phyloP scores from a whole-genome alignment of 2,797 vertebrate species.

The Gymnopithys bicolor region DNA sequence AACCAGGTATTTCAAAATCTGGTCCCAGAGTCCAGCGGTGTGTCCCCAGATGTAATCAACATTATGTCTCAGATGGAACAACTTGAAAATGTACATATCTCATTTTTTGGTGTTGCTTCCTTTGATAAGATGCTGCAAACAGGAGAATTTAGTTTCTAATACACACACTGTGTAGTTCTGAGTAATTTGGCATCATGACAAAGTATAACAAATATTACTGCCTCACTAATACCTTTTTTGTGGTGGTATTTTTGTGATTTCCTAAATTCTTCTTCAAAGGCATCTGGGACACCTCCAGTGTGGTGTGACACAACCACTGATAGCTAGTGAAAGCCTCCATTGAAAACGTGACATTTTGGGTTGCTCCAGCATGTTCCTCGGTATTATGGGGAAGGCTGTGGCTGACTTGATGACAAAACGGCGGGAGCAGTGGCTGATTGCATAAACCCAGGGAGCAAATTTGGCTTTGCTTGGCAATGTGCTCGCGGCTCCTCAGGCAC shows the following conservation, averaged over 20 bases:
- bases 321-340: neutral
- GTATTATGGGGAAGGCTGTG: neutral
- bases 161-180: neutral
- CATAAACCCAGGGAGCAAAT: conserved; percentile 18
- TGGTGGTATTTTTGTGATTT: neutral
- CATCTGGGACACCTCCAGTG: neutral
- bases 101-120: neutral
- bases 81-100: neutral
- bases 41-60: neutral
- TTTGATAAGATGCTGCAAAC: neutral
- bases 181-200: neutral
- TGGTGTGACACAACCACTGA: neutral
- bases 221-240: conserved; percentile 9
- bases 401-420: conserved; percentile 53
- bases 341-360: neutral
- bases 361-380: neutral
- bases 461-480: conserved; percentile 15
- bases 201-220: conserved; percentile 3
- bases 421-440: neutral
- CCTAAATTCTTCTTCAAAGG: neutral
- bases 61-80: neutral
- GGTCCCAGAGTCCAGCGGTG: neutral
- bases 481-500: neutral
- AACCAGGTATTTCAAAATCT: neutral
- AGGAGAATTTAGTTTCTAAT: neutral